Base-by-base conservation (phyloP, 2,113 vertebrate genomes). In the Apaloderma vittatum region DNA sequence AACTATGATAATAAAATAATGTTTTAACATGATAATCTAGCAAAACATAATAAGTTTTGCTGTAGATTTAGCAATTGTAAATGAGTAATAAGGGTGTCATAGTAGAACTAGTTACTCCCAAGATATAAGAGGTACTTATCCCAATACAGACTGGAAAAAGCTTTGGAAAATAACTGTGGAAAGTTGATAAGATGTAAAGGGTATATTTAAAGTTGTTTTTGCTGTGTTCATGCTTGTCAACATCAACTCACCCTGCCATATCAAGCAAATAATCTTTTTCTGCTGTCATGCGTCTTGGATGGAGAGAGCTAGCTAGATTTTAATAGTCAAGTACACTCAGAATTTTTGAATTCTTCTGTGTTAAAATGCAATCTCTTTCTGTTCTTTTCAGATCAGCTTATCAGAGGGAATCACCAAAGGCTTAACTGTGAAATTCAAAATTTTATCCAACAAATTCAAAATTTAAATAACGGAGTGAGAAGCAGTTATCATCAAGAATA, bases 1-100 rank as follows among this genome's bases (percentile, higher is more conserved):
- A 94, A 71, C 83, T 77, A 45, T 37, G 22, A 84, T 80, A 93
- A 92, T 86, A 94, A 93, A 96, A 92, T 40, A 74, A 84, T 8
- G 9, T 29, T 48, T 30, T 84, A 84, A 72, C 57, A 65, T 68
- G 86, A 80, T 66, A 80, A 84, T 59, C 48, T 21, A 75, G 83
- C 22, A 75, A 96, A 96, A 91, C 0, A 8, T 70, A 73, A 77
- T 70, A 90, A 90, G 18, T 30, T 20, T 45, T 86, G 24, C 26
- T 1, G 1, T 34, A 67, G 57, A 74, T 84, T n/a, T 84, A 61
- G 54, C 37, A 55, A 86, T 58, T 16, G 26, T 26, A 87, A 63
- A 51, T 32, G 8, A 86, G 32, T 16, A 46, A 68, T 32, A 26
- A 12, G 37, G 34, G 32, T 88, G 34, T 43, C 7, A 1, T 19